Evolutionary conservation across 2,113 vertebrate genomes (phyloP), one percentile per base, ranked within the genome.

Genomic region (Misgurnus mizolepis): DNA sequence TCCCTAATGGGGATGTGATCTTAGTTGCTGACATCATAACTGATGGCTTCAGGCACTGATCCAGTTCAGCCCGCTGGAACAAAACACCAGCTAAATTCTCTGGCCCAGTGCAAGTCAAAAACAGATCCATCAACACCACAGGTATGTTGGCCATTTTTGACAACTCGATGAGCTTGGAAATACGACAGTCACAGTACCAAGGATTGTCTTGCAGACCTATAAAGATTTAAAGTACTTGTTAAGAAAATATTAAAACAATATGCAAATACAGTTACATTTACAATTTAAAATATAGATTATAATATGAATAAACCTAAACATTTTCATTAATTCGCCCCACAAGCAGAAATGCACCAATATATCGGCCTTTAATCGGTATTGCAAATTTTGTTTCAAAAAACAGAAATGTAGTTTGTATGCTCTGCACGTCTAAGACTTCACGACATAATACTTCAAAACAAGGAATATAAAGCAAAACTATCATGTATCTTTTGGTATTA

Each of bases 121-220:
- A 53, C 0, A 93, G 90, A 73, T 99, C 98, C 68, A 98, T 95
- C 67, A 99, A 90, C 68, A 98, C 87, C 56, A 98, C 50, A 0
- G 88, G 83, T 0, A 88, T 90, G 79, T 93, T 89, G 0, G 88
- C 22, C 67, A 93, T 94, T 91, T 96, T 98, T 40, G 96, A 96
- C 83, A 98, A 84, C 83, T 97, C 95, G 0, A 99, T 96, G 47
- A 97, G 79, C 83, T 96, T 98, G 67, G 96, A 98, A 88, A 99
- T 95, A 79, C 92, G 95, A 74, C 98, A 99, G 89, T 99, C 95
- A 76, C 98, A 99, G 85, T 93, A 92, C 97, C 98, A 99, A 1
- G 95, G 95, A 76, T 99, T 99, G 86, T 99, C 98, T 86, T 99
- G 97, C 10, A 99, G 90, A 85, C 97, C 98, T 99, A 83, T 4